Evolutionary conservation across 2,797 vertebrate genomes (phyloP).

Genomic region (Rhabdophis nuchalis): DNA sequence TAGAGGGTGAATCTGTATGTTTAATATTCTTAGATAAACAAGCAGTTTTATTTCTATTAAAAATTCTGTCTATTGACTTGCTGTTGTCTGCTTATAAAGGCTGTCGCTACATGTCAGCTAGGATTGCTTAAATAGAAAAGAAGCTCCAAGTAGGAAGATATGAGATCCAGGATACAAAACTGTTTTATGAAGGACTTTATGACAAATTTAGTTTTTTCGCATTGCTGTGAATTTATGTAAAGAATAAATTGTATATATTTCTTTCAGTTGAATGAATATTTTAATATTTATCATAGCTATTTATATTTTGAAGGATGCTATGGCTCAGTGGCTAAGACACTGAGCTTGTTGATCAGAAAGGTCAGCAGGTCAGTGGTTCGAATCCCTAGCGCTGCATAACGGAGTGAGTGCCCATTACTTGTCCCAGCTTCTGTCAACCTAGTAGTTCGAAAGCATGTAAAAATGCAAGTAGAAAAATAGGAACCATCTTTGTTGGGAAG

Average conservation of each 20-base stretch:
- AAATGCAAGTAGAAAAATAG: too few relatives aligned
- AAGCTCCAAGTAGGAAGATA: background rate
- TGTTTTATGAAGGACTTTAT: background rate
- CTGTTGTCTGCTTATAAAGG: constrained; percentile 1
- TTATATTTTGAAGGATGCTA: background rate
- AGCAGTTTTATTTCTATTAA: background rate
- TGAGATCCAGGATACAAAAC: background rate
- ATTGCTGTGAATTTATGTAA: background rate
- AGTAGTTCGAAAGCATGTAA: too few relatives aligned
- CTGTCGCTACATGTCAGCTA: background rate
- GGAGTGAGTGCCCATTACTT: too few relatives aligned
- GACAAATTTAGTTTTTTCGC: background rate
- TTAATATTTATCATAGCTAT: background rate
- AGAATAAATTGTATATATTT: background rate
- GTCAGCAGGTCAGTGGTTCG: too few relatives aligned
- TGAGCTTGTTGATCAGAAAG: too few relatives aligned
- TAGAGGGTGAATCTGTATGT: background rate
- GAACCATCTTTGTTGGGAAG: too few relatives aligned
- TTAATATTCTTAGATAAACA: constrained; percentile 10
- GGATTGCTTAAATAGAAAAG: background rate
- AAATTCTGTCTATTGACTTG: constrained; percentile 10
- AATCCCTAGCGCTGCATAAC: too few relatives aligned
- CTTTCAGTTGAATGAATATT: background rate
- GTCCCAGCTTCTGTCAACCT: too few relatives aligned
- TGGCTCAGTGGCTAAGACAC: too few relatives aligned